Evolutionary conservation across 2,888 invertebrate species (phyloP), one percentile per base, ranked within the genome.

Genomic region (Tholera decimalis): DNA sequence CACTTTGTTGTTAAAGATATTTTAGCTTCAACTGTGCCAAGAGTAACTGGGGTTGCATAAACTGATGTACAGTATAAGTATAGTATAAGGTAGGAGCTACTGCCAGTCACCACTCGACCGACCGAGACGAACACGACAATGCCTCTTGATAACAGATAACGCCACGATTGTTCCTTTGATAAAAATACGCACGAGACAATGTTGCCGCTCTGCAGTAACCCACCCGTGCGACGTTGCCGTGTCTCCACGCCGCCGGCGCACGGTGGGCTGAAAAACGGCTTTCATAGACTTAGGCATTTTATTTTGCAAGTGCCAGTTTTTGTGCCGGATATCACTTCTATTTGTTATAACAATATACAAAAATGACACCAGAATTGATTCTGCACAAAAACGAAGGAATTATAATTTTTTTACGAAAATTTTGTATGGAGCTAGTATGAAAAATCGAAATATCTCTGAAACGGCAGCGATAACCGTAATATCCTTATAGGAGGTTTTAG

Each of bases 161-260:
- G 73, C 77, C 46, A 74, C 83, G 86, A 88, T 89, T 84, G 83
- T 86, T 88, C 71, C 61, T 69, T 79, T 80, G 92, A 93, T 92
- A 91, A 92, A 92, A 93, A 93, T 92, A 93, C 93, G 92, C 89
- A 88, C 84, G 86, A 73, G 62, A 87, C 89, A 86, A 77, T 83
- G 92, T 90, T 92, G 93, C 92, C 93, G 84, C 83, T 84, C 87
- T 77, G 82, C 69, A 63, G 56, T 61, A 53, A 73, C 60, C 65
- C 47, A 73, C 57, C 65, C 69, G 76, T 70, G 91, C 91, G 87
- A 83, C 85, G 93, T 91, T 93, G 92, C 92, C 91, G 85, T 80
- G 46, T 85, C 79, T 84, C 80, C 79, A 78, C 58, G 66, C 66
- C 83, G 62, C 77, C 86, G 86, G 91, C 92, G n/a, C n/a, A n/a